Conservation (phyloP, 2,888 invertebrate genomes). For the Dichetophora obliterata region DNA sequence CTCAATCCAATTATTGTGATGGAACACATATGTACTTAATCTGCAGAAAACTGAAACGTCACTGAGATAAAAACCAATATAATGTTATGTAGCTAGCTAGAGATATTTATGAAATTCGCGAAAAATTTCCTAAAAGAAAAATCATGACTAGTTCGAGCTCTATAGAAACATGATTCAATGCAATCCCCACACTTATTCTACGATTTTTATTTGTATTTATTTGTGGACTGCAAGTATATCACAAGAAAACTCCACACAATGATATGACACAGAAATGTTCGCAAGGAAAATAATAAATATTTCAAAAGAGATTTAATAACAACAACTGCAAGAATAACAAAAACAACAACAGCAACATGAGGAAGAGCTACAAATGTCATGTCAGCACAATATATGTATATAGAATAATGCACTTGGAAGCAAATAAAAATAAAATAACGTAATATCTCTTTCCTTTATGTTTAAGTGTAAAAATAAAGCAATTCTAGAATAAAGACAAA, state of each 20-base stretch:
- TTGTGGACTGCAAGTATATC: neutral
- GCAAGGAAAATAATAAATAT: neutral
- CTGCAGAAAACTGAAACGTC: no score
- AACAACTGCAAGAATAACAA: neutral
- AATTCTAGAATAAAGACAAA: neutral
- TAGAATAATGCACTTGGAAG: constrained; percentile 26
- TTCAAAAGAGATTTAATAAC: constrained; percentile 5
- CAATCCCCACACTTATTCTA: neutral
- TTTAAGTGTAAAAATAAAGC: neutral
- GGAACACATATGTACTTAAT: no score
- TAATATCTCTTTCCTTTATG: neutral
- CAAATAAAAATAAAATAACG: constrained; percentile 7
- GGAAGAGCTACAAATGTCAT: constrained; percentile 11
- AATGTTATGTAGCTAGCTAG: neutral
- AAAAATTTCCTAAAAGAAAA: neutral
- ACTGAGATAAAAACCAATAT: neutral
- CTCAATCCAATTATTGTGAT: no score
- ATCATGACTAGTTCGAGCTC: neutral
- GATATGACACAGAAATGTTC: constrained; percentile 5
- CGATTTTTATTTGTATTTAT: neutral
- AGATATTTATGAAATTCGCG: neutral
- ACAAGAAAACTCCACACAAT: neutral
- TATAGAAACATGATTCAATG: neutral
- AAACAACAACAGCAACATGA: neutral
- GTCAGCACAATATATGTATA: constrained; percentile 5